Percentiles rank a stretch among this genome's conserved stretches.
phyloP scores from a whole-genome alignment of 2,888 invertebrate genomes.

The Latrodectus hesperus region DNA sequence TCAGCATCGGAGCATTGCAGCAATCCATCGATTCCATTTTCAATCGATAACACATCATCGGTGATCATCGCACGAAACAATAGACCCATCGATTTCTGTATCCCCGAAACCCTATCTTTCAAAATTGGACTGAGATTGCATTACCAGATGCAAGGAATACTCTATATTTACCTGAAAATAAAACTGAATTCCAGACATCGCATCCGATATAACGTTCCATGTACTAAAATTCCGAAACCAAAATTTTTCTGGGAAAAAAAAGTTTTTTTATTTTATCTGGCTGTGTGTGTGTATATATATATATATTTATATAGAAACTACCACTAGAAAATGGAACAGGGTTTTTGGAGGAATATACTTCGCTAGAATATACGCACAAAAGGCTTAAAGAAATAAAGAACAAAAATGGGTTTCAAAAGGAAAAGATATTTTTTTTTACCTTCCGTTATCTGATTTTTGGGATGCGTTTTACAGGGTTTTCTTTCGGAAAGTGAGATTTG shows the following conservation, averaged over 20 bases:
- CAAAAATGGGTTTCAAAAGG: slow-evolving; percentile 33
- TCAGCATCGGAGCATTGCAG: slow-evolving; percentile 42
- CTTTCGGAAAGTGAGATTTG: slow-evolving; percentile 50
- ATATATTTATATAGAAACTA: slow-evolving; percentile 49
- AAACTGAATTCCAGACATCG: slow-evolving; percentile 52
- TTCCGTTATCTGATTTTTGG: slow-evolving; percentile 60
- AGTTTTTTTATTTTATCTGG: neutral
- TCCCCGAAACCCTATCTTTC: slow-evolving; percentile 64
- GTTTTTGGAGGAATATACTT: slow-evolving; percentile 46
- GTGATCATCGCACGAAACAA: slow-evolving; percentile 66
- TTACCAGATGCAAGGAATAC: slow-evolving; percentile 65
- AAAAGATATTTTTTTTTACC: slow-evolving; percentile 32
- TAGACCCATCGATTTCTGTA: slow-evolving; percentile 65
- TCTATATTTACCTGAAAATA: slow-evolving; percentile 54
- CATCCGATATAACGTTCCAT: slow-evolving; percentile 31
- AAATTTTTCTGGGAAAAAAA: slow-evolving; percentile 17
- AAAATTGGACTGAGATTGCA: slow-evolving; percentile 65
- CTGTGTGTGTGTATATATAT: neutral
- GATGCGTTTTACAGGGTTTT: slow-evolving; percentile 65
- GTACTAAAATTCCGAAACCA: slow-evolving; percentile 1
- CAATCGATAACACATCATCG: slow-evolving; percentile 67
- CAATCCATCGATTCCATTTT: slow-evolving; percentile 59
- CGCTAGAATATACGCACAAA: slow-evolving; percentile 35
- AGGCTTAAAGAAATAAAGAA: slow-evolving; percentile 11
- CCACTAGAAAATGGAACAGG: slow-evolving; percentile 57